Evolutionary conservation across 2,888 invertebrate genomes (phyloP), one percentile per base, ranked within the genome.

Genomic region (Hypomecis punctinalis): DNA sequence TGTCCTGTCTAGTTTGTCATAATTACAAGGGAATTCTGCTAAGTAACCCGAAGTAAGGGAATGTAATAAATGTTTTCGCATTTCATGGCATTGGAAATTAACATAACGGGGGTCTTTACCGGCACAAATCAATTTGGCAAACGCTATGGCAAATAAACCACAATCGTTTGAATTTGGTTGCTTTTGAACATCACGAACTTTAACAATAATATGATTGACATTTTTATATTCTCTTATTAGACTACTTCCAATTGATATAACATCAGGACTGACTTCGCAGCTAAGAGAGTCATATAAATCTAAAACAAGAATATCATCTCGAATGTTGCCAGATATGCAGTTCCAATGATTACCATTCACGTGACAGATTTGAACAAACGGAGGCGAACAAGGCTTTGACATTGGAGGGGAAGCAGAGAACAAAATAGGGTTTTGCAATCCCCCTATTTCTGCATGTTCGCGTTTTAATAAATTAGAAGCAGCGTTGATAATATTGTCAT

Each of bases 351-450:
- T 53, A 37, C 55, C 55, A 35, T 55, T 35, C 8, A 46, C 43
- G 46, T 56, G 45, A 23, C 55, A 46, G n/a, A 56, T 46, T 56
- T 56, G 55, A 36, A 56, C 55, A 56, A 45, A 56, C 6, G 45
- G 45, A 45, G 10, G 42, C 36, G 37, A 49, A 49, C 49, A 36
- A 36, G 11, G 35, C 37, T 49, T 7, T 0, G 36, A 37, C 49
- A 49, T 49, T n/a, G 49, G 49, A 37, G 36, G 49, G 11, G 49
- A 49, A 11, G n/a, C 43, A 5, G 11, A n/a, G 6, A n/a, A 10
- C 11, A 43, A 43, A n/a, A 43, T 43, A 6, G n/a, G 43, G 11
- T 35, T 48, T 48, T 48, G 47, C 9, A 48, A 47, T 33, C 47
- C 33, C 23, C 35, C 10, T 10, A 47, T 35, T 33, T 11, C 9